A percentile compares a stretch with the other conserved stretches of the same genome.
phyloP scores from a whole-genome alignment of 2,797 vertebrate species.

The Argya squamiceps region DNA sequence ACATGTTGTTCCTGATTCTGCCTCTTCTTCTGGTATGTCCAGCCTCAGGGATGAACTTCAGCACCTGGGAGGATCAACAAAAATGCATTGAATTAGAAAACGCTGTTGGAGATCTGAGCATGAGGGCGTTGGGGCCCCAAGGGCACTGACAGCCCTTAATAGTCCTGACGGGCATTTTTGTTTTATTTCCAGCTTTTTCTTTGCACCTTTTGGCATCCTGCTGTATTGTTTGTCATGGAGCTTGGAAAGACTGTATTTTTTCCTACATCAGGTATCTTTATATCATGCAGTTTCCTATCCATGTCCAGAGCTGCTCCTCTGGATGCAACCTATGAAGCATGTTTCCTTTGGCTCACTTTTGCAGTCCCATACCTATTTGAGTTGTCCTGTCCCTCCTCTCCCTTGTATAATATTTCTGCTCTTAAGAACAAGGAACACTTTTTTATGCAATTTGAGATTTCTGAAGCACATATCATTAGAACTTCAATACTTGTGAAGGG shows the following conservation, averaged over 20 bases:
- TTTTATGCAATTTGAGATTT: not conserved
- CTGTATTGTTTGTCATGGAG: not conserved
- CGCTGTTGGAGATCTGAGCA: not conserved
- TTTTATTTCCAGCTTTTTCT: not conserved
- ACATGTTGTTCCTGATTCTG: conserved; percentile 83
- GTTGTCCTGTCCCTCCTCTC: not conserved
- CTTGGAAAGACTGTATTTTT: not conserved
- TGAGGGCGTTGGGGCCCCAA: not conserved
- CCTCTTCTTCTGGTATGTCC: conserved; percentile 74
- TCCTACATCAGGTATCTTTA: not conserved
- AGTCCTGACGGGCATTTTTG: not conserved
- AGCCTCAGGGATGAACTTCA: conserved; percentile 87
- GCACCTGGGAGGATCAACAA: conserved; percentile 81
- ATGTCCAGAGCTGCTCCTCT: not conserved
- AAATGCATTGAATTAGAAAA: conserved; percentile 35
- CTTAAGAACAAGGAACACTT: not conserved
- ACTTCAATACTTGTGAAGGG: not conserved
- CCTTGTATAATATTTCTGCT: not conserved
- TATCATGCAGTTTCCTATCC: not conserved
- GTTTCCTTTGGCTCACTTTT: not conserved
- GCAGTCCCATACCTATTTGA: not conserved
- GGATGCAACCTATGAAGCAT: not conserved
- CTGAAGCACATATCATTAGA: not conserved
- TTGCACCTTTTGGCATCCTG: not conserved
- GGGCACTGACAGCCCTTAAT: not conserved